Base-by-base conservation (phyloP, 1,140 invertebrate genomes). In the Diorhabda carinulata region DNA sequence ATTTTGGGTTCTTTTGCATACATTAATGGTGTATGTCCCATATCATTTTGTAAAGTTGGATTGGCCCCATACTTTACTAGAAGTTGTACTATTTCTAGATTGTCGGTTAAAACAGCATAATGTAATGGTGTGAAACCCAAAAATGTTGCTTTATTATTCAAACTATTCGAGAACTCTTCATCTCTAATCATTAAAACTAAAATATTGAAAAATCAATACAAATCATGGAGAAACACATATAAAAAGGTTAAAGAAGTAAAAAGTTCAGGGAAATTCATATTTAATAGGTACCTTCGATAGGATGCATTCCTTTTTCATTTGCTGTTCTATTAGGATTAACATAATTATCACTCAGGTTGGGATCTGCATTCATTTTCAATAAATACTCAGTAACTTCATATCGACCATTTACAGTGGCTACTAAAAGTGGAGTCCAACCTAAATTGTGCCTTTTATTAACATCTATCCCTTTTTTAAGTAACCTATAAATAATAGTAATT, bases 61-160 rank as follows among this genome's bases (percentile, higher is more conserved):
- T 92, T 86, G 25, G 90, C 90, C 68, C 90, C 91, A 71, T 81
- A 82, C 43, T 88, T 84, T n/a, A 92, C 78, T 59, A 92, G 82
- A 43, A 84, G 79, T 73, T 83, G 80, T 1, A 88, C 85, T 61
- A 88, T 86, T 10, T 84, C 83, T 40, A 84, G 76, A 75, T 90
- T 89, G 82, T 95, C 89, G 8, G 87, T 84, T 44, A 97, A 81
- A 57, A 90, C 92, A 10, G 94, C 94, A 85, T 97, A 98, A 81
- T 97, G 95, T 57, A 98, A 84, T 58, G 94, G 88, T 64, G 95
- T 96, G 81, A 93, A 96, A 25, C 93, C 94, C 70, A 88, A 84
- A 79, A 94, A 97, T 6, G 87, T 89, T 0, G 90, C 92, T 75
- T 87, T 85, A 70, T 84, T 89, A 75, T 91, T 93, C 67, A 96